Percentiles rank a stretch among this genome's conserved stretches.
These are phyloP conservation scores for Sebastes kiyomatsui DNA, from an alignment of 2,797 vertebrate species.

Conservation along the genomic window DNA sequence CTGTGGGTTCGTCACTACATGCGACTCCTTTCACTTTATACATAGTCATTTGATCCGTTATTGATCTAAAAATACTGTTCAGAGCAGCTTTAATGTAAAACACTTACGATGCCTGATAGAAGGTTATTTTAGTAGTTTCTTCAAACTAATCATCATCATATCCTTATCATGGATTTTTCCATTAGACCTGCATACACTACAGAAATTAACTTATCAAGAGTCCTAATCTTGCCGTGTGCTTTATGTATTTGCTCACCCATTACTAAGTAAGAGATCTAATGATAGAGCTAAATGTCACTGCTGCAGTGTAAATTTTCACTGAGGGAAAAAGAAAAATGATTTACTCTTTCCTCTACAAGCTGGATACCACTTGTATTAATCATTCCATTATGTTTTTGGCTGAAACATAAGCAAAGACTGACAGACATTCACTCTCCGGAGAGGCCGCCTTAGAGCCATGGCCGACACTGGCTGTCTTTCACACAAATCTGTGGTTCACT, in stretches of 20 bases:
- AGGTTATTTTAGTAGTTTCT: neutral
- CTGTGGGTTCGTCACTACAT: neutral
- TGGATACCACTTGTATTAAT: slow-evolving; percentile 56
- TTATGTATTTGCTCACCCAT: slow-evolving; percentile 22
- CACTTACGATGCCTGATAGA: neutral
- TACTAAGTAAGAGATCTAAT: slow-evolving; percentile 7
- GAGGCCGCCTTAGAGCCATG: slow-evolving; percentile 35
- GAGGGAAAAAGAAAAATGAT: slow-evolving; percentile 19
- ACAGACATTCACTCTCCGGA: slow-evolving; percentile 46
- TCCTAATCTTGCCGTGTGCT: neutral
- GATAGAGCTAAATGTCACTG: slow-evolving; percentile 12
- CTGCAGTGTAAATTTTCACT: slow-evolving; percentile 4
- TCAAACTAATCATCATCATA: neutral
- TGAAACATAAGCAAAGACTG: slow-evolving; percentile 54
- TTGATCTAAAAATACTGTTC: neutral
- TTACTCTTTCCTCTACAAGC: slow-evolving; percentile 24
- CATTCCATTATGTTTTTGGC: slow-evolving; percentile 61
- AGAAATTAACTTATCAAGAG: neutral
- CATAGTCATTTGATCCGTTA: neutral
- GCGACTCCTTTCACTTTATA: neutral
- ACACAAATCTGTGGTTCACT: slow-evolving; percentile 58
- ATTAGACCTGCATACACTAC: neutral
- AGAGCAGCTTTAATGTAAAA: neutral
- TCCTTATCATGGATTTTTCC: neutral
- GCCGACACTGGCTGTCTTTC: slow-evolving; percentile 50